These are phyloP conservation scores for Urechis unicinctus DNA, from an alignment of 2,888 invertebrate species.

Conservation along the genomic window DNA sequence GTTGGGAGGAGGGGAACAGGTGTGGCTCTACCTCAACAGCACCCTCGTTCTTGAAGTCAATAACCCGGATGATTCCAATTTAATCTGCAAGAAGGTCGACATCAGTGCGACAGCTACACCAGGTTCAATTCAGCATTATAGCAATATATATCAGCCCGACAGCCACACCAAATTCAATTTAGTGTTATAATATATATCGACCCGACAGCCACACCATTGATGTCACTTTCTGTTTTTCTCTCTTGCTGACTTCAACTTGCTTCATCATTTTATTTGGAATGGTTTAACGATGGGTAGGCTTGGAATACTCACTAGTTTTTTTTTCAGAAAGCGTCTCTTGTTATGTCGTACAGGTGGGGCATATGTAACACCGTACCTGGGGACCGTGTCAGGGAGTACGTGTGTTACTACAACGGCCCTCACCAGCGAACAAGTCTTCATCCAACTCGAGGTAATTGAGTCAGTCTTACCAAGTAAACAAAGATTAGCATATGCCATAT, in stretches of 20 bases:
- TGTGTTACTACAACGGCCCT: background rate
- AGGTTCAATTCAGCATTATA: too few relatives aligned
- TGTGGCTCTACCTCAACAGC: slow-evolving; percentile 37
- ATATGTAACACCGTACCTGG: background rate
- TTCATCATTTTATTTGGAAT: too few relatives aligned
- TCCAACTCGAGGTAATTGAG: slow-evolving; percentile 5
- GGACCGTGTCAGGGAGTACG: background rate
- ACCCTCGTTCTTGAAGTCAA: slow-evolving; percentile 26
- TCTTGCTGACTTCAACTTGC: too few relatives aligned
- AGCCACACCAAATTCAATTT: too few relatives aligned
- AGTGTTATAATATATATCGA: too few relatives aligned
- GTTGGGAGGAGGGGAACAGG: slow-evolving; percentile 33
- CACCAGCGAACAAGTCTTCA: background rate
- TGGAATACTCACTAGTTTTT: too few relatives aligned
- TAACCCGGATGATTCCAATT: slow-evolving; percentile 2
- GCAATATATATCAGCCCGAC: too few relatives aligned
- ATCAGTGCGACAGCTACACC: slow-evolving; percentile 7
- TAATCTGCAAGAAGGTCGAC: slow-evolving; percentile 12
- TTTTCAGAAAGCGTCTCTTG: too few relatives aligned
- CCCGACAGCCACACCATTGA: too few relatives aligned
- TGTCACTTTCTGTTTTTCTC: too few relatives aligned
- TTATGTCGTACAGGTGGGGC: background rate
- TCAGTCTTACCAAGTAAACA: background rate
- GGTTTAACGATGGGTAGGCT: too few relatives aligned
- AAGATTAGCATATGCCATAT: too few relatives aligned